Evolutionary conservation across 2,113 vertebrate species (phyloP).

Genomic region (Dicaeum eximium): DNA sequence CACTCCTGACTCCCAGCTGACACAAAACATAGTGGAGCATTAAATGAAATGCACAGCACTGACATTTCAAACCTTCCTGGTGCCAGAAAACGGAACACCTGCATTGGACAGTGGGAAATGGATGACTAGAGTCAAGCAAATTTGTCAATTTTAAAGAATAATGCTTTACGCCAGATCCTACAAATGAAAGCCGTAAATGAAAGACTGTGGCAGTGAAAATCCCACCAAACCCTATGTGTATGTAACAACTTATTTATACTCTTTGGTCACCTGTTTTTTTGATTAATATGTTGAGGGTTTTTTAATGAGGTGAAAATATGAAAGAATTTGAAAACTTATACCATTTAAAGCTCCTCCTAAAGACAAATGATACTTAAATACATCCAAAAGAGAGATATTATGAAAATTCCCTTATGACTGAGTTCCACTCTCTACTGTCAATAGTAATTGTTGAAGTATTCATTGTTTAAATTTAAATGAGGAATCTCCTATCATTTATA

Average conservation of each 20-base stretch:
- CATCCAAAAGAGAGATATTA: neutral
- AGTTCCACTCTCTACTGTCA: neutral
- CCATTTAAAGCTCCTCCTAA: neutral
- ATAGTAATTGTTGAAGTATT: neutral
- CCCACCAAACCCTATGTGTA: neutral
- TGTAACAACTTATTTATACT: slow-evolving; percentile 6
- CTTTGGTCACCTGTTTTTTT: neutral
- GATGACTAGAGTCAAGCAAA: neutral
- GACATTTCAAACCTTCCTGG: neutral
- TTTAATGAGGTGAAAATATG: slow-evolving; percentile 27
- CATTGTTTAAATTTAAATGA: neutral
- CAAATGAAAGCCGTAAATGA: neutral
- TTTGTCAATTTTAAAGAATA: neutral
- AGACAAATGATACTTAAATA: neutral
- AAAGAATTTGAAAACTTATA: slow-evolving; percentile 9
- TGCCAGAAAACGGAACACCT: slow-evolving; percentile 55
- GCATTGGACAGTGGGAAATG: slow-evolving; percentile 24
- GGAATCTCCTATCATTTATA: neutral
- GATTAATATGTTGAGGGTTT: neutral
- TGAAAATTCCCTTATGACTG: neutral
- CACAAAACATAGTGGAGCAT: neutral
- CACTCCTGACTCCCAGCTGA: neutral
- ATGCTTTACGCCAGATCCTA: neutral
- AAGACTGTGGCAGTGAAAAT: neutral
- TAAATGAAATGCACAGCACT: neutral